Conservation (phyloP, 2,113 vertebrate genomes). For the Rhinolophus sinicus region DNA sequence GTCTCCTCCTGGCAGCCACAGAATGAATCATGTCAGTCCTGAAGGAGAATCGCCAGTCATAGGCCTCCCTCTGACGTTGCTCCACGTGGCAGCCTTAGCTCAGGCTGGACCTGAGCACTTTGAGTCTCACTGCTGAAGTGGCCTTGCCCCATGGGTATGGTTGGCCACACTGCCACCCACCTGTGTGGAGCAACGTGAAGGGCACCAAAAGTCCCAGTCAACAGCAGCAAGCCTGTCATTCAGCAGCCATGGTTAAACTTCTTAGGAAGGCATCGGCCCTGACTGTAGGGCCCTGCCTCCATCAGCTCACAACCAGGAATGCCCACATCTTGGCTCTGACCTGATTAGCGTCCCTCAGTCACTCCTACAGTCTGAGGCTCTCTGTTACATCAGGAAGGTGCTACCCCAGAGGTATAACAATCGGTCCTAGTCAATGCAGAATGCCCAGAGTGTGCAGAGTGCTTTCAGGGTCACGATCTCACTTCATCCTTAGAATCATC, state of each 20-base stretch:
- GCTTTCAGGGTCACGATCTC: background rate
- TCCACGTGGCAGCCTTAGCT: background rate
- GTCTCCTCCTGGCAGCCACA: constrained; percentile 31
- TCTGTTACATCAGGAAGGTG: background rate
- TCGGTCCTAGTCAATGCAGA: background rate
- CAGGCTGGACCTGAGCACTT: background rate
- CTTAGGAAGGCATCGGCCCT: too few relatives aligned
- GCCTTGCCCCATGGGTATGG: fast-evolving
- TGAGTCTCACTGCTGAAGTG: background rate
- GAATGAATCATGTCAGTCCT: constrained; percentile 37
- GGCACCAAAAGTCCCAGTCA: background rate
- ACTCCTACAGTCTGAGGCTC: background rate
- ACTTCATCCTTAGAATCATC: constrained; percentile 13
- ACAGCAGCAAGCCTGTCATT: background rate
- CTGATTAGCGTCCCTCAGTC: background rate
- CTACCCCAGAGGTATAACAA: too few relatives aligned
- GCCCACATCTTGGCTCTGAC: background rate
- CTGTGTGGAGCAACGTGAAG: background rate
- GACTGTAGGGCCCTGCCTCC: background rate
- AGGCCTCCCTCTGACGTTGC: background rate
- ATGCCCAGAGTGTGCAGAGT: background rate
- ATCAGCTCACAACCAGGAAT: background rate
- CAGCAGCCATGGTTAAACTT: background rate
- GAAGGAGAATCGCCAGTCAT: background rate
- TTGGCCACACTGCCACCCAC: background rate